Conservation (phyloP, 37 sponge, comb jelly and placozoan species). For the Eunapius fragilis region DNA sequence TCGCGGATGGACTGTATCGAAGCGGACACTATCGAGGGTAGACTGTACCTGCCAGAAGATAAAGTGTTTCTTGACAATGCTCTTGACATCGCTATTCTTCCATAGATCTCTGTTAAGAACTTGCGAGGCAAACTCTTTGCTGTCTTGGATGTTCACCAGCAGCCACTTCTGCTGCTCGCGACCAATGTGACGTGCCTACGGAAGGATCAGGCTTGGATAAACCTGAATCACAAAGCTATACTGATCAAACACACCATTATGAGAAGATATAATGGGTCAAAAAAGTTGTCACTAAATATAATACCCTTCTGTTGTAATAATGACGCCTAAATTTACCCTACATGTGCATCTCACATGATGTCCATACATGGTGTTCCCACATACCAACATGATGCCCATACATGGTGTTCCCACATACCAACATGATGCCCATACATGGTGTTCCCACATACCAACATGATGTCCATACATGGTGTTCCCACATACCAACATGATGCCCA, state of each 20-base stretch:
- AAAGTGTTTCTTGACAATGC: conserved; percentile 51
- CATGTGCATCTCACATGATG: no score
- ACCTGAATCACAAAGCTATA: no score
- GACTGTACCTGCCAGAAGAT: conserved; percentile 85
- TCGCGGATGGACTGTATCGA: no score
- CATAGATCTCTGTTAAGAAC: conserved; percentile 88
- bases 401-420: background rate
- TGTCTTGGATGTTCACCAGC: conserved; percentile 83
- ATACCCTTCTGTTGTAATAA: no score
- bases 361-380: no score
- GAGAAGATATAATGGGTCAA: no score
- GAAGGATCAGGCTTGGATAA: no score
- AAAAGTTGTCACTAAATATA: no score
- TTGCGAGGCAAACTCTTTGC: conserved; percentile 82
- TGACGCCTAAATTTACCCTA: no score
- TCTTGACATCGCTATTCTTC: conserved; percentile 68
- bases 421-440: background rate
- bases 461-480: background rate
- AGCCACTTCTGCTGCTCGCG: conserved; percentile 58
- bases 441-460: conserved; percentile 15
- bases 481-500: background rate
- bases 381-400: background rate
- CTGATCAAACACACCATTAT: no score
- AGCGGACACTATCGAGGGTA: no score
- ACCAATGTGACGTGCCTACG: conserved; percentile 64